Evolutionary conservation across 2,797 vertebrate species (phyloP).

Genomic region (Pipistrellus pipistrellus): DNA sequence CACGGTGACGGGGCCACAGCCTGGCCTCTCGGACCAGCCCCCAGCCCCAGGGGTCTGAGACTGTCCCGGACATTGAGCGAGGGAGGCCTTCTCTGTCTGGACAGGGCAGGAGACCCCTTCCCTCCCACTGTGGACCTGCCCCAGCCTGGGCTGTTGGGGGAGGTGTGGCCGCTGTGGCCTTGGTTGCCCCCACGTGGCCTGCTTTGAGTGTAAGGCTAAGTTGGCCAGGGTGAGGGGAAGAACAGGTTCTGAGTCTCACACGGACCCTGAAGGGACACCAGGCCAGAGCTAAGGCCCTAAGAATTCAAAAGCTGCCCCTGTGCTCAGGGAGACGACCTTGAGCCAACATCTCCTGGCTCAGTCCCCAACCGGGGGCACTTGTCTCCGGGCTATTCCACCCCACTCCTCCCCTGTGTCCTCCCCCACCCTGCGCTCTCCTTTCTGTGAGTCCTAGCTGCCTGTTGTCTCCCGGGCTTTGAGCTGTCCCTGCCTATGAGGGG

Average conservation of each 20-base stretch:
- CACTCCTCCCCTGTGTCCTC: no score
- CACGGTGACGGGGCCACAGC: background rate
- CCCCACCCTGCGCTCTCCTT: background rate
- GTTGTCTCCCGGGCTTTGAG: background rate
- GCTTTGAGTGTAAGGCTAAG: background rate
- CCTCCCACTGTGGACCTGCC: fast-evolving
- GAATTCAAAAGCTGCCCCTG: background rate
- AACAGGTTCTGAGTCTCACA: no score
- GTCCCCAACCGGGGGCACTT: background rate
- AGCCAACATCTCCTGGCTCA: background rate
- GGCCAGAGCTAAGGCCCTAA: fast-evolving
- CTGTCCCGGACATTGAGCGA: background rate
- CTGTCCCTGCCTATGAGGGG: background rate
- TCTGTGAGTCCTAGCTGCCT: background rate
- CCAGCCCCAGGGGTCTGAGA: background rate
- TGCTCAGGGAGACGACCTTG: background rate
- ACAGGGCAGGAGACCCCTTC: background rate
- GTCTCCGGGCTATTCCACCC: background rate
- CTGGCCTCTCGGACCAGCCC: background rate
- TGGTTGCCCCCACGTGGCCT: background rate
- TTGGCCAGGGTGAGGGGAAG: no score
- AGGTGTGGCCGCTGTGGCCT: fast-evolving
- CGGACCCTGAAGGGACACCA: background rate
- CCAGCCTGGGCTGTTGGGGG: background rate
- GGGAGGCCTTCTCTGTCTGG: background rate